phyloP scores from a whole-genome alignment of 2,888 invertebrate species.

The Lumbricus terrestris region DNA sequence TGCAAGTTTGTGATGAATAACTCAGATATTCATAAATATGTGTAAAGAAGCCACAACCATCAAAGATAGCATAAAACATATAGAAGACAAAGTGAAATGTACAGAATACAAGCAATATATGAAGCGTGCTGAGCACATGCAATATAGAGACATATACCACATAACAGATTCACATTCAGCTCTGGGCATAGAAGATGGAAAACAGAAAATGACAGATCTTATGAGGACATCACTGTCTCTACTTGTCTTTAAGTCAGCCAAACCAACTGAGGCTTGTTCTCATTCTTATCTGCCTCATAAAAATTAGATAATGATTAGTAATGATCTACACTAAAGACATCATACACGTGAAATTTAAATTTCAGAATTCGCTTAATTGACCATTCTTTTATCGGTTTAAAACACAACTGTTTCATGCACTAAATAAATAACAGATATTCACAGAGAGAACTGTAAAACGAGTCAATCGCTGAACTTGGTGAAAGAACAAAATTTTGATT shows the following conservation, averaged over 20 bases:
- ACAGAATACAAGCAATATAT: neutral
- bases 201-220: neutral
- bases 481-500: neutral
- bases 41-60: neutral
- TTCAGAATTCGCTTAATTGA: neutral
- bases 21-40: neutral
- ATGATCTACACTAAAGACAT: neutral
- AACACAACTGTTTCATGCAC: neutral
- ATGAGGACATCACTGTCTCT: neutral
- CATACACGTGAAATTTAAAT: neutral
- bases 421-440: constrained; percentile 3
- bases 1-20: neutral
- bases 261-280: neutral
- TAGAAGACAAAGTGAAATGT: neutral
- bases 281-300: neutral
- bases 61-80: neutral
- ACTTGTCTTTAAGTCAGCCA: neutral
- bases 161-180: neutral
- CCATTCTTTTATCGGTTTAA: neutral
- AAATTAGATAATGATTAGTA: constrained; percentile 3
- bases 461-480: neutral
- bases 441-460: neutral
- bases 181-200: neutral
- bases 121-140: neutral
- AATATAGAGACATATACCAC: neutral